phyloP scores from a whole-genome alignment of 2,888 invertebrate species.

The Tryphoninae sp. region DNA sequence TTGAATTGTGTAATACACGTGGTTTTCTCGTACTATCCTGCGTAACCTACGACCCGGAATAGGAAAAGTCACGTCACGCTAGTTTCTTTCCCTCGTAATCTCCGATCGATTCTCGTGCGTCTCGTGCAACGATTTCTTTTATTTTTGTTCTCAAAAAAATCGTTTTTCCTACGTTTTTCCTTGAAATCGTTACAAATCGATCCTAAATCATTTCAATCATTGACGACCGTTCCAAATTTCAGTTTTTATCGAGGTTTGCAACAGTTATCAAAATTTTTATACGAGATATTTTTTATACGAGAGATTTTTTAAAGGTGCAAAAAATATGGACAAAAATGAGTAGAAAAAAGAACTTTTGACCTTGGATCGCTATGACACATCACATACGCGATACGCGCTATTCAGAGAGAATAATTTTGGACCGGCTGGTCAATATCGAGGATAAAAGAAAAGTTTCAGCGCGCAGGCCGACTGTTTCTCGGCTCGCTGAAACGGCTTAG shows the following conservation, averaged over 20 bases:
- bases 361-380: not conserved
- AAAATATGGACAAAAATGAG: not conserved
- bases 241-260: not conserved
- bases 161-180: not conserved
- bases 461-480: slow-evolving; percentile 1
- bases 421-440: slow-evolving; percentile 22
- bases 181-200: too few relatives aligned
- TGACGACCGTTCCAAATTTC: not conserved
- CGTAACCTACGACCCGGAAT: not conserved
- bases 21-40: not conserved
- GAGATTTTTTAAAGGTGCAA: not conserved
- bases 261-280: not conserved
- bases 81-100: not conserved
- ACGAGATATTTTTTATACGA: not conserved
- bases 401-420: slow-evolving; percentile 31
- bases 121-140: too few relatives aligned
- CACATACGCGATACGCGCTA: not conserved
- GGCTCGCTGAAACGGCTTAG: not conserved
- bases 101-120: too few relatives aligned
- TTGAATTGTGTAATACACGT: slow-evolving; percentile 29
- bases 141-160: not conserved
- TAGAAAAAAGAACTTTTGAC: not conserved
- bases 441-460: not conserved
- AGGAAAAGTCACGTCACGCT: not conserved
- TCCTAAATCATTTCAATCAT: not conserved